Percentiles rank a stretch among this genome's conserved stretches.
Evolutionary conservation across 2,797 vertebrate genomes (phyloP).

Genomic region (Notolabrus celidotus): DNA sequence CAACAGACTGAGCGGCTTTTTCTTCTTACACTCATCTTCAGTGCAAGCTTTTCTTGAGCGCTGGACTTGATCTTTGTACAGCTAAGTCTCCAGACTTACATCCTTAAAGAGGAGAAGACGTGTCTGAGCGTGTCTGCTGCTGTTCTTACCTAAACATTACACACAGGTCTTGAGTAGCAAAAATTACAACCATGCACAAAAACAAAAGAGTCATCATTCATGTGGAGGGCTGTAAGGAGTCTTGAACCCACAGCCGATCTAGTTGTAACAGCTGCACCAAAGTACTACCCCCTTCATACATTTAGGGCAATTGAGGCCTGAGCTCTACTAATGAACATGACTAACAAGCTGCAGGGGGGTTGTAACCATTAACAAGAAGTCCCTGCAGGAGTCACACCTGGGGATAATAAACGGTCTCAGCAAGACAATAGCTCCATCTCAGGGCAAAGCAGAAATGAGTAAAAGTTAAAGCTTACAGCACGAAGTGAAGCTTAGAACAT

Average conservation of each 20-base stretch:
- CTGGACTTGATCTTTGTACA: neutral
- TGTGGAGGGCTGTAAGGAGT: constrained; percentile 10
- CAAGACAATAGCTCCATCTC: constrained; percentile 52
- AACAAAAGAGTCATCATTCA: neutral
- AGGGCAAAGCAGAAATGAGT: constrained; percentile 12
- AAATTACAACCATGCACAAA: neutral
- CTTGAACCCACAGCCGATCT: constrained; percentile 11
- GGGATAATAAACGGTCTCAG: constrained; percentile 59
- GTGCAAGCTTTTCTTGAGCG: neutral
- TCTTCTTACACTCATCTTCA: constrained; percentile 11
- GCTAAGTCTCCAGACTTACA: neutral
- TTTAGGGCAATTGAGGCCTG: constrained; percentile 63
- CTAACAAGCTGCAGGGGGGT: constrained; percentile 71
- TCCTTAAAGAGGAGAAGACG: constrained; percentile 5
- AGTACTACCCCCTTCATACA: constrained; percentile 50
- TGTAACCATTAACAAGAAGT: constrained; percentile 59
- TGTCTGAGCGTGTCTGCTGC: constrained; percentile 3
- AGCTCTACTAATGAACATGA: constrained; percentile 67
- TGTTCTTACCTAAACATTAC: constrained; percentile 5
- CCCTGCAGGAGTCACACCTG: constrained; percentile 73
- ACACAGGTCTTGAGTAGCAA: neutral
- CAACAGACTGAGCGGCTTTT: neutral
- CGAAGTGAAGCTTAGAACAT: neutral
- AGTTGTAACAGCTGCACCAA: constrained; percentile 51
- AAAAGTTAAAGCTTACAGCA: constrained; percentile 8